These are phyloP conservation scores for Equus przewalskii DNA, from an alignment of 2,113 vertebrate genomes.

Conservation along the genomic window DNA sequence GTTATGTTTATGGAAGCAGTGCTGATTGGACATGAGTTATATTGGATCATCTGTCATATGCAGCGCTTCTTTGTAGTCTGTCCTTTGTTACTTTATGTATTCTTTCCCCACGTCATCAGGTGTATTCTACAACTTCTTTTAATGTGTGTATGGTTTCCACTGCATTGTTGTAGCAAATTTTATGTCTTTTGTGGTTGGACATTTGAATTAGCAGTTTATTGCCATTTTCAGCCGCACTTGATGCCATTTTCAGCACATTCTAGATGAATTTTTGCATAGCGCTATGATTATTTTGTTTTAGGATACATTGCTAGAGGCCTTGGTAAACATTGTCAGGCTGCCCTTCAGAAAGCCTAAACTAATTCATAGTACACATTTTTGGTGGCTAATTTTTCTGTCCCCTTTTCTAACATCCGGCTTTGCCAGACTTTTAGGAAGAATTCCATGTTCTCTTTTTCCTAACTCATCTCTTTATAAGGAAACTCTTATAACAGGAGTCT, in stretches of 20 bases:
- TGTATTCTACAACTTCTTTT: too few species aligned
- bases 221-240: not conserved
- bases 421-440: conserved; percentile 11
- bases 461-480: not conserved
- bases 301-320: not conserved
- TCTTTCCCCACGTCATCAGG: not conserved
- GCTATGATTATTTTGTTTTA: not conserved
- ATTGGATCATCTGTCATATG: not conserved
- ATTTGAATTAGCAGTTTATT: not conserved
- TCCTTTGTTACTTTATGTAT: not conserved
- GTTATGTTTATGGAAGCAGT: not conserved
- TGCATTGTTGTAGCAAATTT: not conserved
- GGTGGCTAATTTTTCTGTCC: not conserved
- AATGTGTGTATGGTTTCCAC: not conserved
- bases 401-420: not conserved
- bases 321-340: not conserved
- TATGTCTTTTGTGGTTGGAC: not conserved
- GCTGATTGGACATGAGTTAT: not conserved
- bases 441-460: not conserved
- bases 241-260: not conserved
- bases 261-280: not conserved
- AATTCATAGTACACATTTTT: not conserved
- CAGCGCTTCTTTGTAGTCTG: not conserved
- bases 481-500: not conserved
- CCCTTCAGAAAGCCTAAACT: not conserved